Percentiles rank a stretch among this genome's conserved stretches.
phyloP scores from a whole-genome alignment of 2,888 invertebrate genomes.

The Blera fallax region DNA sequence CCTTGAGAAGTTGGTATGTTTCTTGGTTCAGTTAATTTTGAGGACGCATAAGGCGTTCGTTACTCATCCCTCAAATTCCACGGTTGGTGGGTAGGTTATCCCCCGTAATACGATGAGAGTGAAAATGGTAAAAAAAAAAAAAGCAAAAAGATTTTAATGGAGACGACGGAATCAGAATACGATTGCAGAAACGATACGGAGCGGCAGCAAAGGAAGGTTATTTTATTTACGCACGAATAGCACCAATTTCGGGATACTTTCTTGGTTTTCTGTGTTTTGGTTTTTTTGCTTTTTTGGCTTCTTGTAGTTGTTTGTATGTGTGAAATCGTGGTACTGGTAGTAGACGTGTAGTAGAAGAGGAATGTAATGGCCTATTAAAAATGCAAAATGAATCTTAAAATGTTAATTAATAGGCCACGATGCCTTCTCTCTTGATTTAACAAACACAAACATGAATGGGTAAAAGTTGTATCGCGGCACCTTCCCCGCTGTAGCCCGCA shows the following conservation, averaged over 20 bases:
- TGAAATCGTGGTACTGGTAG: background rate
- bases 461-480: background rate
- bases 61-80: background rate
- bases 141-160: constrained; percentile 17
- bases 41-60: background rate
- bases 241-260: background rate
- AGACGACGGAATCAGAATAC: constrained; percentile 1
- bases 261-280: too few relatives aligned
- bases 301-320: background rate
- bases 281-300: too few relatives aligned
- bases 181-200: constrained; percentile 5
- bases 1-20: background rate
- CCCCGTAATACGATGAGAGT: background rate
- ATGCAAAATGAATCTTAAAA: constrained; percentile 42
- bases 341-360: background rate
- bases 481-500: background rate
- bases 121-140: background rate
- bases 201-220: background rate
- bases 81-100: background rate
- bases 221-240: constrained; percentile 33
- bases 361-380: constrained; percentile 32
- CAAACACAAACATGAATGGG: background rate
- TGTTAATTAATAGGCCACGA: constrained; percentile 45
- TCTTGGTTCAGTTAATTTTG: background rate
- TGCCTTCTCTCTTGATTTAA: constrained; percentile 22